Conservation (phyloP, 2,888 invertebrate genomes). For the Spilarctia lutea region DNA sequence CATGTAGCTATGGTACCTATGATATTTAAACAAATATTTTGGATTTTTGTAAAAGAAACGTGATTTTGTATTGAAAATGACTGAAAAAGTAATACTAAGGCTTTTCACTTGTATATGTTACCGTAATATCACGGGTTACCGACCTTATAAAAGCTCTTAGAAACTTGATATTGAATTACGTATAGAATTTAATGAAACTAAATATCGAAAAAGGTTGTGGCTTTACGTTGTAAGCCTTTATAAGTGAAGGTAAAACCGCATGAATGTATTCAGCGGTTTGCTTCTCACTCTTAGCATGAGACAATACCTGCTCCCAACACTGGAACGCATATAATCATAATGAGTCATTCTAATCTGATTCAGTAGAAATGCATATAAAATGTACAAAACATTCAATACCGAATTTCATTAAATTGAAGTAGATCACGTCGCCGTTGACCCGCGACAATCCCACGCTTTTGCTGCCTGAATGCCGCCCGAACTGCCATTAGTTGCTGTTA, state of each 20-base stretch:
- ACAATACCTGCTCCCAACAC: not conserved
- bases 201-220: not conserved
- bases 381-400: constrained; percentile 32
- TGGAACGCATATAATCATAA: not conserved
- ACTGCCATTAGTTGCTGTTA: constrained; percentile 53
- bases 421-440: constrained; percentile 60
- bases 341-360: not conserved
- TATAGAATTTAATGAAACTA: not conserved
- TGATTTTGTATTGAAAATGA: not conserved
- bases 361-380: constrained; percentile 2
- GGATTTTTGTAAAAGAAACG: not conserved
- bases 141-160: not conserved
- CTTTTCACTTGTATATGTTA: not conserved
- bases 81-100: not conserved
- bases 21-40: not conserved
- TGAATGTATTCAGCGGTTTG: not conserved
- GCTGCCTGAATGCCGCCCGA: constrained; percentile 49
- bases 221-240: not conserved
- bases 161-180: constrained; percentile 1
- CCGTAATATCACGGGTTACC: not conserved
- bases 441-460: constrained; percentile 70
- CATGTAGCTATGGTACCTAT: not conserved
- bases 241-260: not conserved
- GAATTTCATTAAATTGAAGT: constrained; percentile 52
- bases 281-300: not conserved